phyloP scores from a whole-genome alignment of 2,888 invertebrate genomes.

The Malachius bipustulatus region DNA sequence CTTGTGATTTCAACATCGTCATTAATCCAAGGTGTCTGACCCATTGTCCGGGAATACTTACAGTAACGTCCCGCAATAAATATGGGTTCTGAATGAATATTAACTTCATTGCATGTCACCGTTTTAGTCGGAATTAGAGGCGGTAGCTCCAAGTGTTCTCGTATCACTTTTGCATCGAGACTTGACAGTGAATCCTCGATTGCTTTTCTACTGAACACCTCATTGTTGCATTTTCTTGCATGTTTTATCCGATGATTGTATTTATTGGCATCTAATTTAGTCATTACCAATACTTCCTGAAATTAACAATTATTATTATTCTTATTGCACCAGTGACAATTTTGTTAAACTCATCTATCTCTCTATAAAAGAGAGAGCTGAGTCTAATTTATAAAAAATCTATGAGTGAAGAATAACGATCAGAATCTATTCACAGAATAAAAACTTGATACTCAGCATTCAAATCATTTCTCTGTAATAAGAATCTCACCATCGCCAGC shows the following conservation, averaged over 20 bases:
- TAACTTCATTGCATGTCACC: conserved; percentile 41
- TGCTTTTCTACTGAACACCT: conserved; percentile 49
- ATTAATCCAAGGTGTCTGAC: conserved; percentile 91
- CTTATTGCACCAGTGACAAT: too few relatives aligned
- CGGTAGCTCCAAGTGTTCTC: conserved; percentile 41
- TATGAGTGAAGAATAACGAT: too few relatives aligned
- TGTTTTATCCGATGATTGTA: neutral
- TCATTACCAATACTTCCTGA: conserved; percentile 1
- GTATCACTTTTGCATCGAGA: conserved; percentile 40
- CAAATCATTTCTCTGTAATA: too few relatives aligned
- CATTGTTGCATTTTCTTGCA: neutral
- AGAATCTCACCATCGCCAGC: too few relatives aligned
- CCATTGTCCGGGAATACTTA: conserved; percentile 70
- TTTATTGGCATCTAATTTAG: neutral
- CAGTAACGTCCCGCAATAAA: conserved; percentile 67
- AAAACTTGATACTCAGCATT: too few relatives aligned
- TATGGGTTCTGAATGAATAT: conserved; percentile 46
- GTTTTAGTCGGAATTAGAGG: conserved; percentile 37
- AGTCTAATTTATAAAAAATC: too few relatives aligned
- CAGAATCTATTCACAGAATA: too few relatives aligned
- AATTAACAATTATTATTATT: too few relatives aligned
- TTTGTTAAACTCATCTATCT: too few relatives aligned
- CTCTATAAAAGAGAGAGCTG: too few relatives aligned
- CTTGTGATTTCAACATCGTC: conserved; percentile 52
- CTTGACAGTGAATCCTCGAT: conserved; percentile 45